These are phyloP conservation scores for Cygnus atratus DNA, from an alignment of 2,113 vertebrate genomes.

Conservation along the genomic window DNA sequence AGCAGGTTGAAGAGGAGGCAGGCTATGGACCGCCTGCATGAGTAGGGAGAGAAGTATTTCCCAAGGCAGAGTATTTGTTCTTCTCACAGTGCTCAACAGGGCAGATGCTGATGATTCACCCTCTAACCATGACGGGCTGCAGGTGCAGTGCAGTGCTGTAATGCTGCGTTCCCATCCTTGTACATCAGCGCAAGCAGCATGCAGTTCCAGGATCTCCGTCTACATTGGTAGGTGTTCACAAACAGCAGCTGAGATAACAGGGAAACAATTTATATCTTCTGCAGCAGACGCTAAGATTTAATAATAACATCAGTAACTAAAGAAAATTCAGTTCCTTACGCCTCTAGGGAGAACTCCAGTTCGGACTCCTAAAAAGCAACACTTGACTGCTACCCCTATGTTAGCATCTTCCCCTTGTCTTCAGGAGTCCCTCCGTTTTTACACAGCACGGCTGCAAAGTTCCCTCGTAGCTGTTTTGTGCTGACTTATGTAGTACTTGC, in stretches of 20 bases:
- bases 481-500: not conserved
- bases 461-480: not conserved
- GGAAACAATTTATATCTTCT: not conserved
- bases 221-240: not conserved
- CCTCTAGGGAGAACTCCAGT: not conserved
- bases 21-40: fast-evolving
- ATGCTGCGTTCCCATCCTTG: not conserved
- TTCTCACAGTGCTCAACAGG: not conserved
- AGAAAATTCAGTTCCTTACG: not conserved
- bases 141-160: not conserved
- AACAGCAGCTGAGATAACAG: not conserved
- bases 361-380: not conserved
- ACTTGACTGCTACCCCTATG: not conserved
- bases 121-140: not conserved
- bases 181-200: not conserved
- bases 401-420: not conserved
- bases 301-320: not conserved
- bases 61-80: not conserved
- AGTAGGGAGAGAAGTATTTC: not conserved
- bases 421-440: not conserved
- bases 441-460: not conserved
- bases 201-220: not conserved
- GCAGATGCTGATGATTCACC: not conserved
- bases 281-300: not conserved
- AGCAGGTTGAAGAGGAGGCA: not conserved